Conservation (phyloP, 2,888 invertebrate genomes). For the Caenorhabditis becei region DNA sequence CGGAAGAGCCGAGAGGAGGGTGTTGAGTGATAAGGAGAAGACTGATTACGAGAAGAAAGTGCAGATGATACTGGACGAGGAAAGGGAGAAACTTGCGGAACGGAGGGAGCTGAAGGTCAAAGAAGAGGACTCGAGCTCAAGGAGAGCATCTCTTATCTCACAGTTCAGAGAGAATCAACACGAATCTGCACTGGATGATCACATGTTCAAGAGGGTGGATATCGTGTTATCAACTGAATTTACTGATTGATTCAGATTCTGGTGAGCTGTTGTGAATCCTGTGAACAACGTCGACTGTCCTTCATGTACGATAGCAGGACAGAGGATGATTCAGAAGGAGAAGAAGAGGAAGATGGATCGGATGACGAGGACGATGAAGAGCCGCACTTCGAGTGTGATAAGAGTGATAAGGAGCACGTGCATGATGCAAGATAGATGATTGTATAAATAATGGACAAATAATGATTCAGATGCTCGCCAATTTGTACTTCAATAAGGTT, state of each 20-base stretch:
- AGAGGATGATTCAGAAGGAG: constrained; percentile 68
- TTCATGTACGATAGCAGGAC: constrained; percentile 69
- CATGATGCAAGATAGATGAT: constrained; percentile 74
- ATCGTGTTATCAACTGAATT: not conserved
- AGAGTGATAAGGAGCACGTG: constrained; percentile 79
- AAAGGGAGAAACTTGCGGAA: constrained; percentile 52
- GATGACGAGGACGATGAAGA: constrained; percentile 63
- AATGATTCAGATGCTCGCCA: constrained; percentile 71
- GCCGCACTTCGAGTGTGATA: constrained; percentile 76
- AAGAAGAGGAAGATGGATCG: constrained; percentile 35
- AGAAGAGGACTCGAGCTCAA: constrained; percentile 40
- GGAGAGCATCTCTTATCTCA: constrained; percentile 51
- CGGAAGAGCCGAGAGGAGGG: constrained; percentile 25
- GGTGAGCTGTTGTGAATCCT: constrained; percentile 79
- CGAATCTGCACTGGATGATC: constrained; percentile 62
- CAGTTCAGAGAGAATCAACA: constrained; percentile 61
- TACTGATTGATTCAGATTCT: constrained; percentile 67
- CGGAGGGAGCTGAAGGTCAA: constrained; percentile 41
- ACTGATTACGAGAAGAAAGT: constrained; percentile 72
- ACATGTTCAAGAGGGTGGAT: constrained; percentile 72
- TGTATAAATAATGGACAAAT: not conserved
- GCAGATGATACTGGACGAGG: constrained; percentile 69
- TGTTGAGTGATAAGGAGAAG: constrained; percentile 65
- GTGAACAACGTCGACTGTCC: constrained; percentile 77
- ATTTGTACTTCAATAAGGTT: constrained; percentile 80